Conservation (phyloP, 2,797 vertebrate genomes). For the Gallirallus australis region DNA sequence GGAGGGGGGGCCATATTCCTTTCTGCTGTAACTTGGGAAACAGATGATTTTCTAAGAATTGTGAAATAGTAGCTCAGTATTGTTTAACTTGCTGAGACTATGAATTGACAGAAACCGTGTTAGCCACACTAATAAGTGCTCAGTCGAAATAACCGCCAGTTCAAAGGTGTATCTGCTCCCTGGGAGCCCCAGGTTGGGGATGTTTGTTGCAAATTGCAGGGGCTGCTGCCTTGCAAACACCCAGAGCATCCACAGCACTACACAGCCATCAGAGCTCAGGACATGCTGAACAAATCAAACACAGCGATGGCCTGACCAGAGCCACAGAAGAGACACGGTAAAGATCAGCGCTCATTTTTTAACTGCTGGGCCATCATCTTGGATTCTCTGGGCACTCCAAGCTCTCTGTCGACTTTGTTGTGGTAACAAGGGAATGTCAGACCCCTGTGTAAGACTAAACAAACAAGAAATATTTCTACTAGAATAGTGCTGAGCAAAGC, state of each 20-base stretch:
- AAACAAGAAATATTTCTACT: slow-evolving; percentile 49
- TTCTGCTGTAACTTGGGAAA: not conserved
- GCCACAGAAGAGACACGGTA: not conserved
- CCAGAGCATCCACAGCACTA: not conserved
- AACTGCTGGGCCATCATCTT: not conserved
- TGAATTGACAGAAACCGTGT: slow-evolving; percentile 4
- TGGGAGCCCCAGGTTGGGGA: not conserved
- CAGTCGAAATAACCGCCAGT: not conserved
- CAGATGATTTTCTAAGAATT: not conserved
- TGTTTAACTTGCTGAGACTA: slow-evolving; percentile 13
- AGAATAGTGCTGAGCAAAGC: slow-evolving; percentile 36
- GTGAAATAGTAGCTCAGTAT: slow-evolving; percentile 9
- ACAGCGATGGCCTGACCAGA: not conserved
- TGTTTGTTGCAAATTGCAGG: not conserved
- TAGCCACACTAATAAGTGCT: not conserved
- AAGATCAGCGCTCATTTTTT: not conserved
- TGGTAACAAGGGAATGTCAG: slow-evolving; percentile 11
- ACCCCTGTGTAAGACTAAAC: not conserved
- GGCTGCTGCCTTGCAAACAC: not conserved
- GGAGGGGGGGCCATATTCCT: not conserved
- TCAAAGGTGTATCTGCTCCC: not conserved
- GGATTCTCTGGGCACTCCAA: not conserved
- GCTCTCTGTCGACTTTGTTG: not conserved
- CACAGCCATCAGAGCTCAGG: not conserved
- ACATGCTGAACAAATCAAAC: not conserved